Percentiles rank a stretch among this genome's conserved stretches.
Evolutionary conservation across 2,797 vertebrate species (phyloP).

Genomic region (Pteronotus mesoamericanus): DNA sequence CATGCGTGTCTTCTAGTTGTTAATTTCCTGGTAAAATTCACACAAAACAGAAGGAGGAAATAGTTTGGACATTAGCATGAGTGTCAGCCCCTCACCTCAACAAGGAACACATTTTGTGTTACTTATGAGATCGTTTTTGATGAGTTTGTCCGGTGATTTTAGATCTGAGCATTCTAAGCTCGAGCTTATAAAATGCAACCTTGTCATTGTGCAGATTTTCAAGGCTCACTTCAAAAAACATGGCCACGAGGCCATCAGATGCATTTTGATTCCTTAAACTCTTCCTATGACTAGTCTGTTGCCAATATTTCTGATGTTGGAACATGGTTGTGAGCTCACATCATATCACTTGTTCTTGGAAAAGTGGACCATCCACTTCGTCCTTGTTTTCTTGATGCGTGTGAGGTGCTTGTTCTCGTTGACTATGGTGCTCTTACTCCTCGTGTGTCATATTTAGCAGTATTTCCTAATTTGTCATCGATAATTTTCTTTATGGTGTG

Average conservation of each 20-base stretch:
- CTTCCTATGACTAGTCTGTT: not conserved
- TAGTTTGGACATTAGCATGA: not conserved
- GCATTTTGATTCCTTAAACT: not conserved
- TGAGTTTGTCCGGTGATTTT: conserved; percentile 15
- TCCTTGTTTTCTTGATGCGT: not conserved
- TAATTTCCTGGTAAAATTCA: not conserved
- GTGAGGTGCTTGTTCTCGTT: not conserved
- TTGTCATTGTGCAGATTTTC: not conserved
- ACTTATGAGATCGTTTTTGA: conserved; percentile 12
- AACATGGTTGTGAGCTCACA: not conserved
- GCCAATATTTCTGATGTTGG: not conserved
- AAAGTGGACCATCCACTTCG: not conserved
- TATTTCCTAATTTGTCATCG: conserved; percentile 9
- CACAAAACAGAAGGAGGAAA: not conserved
- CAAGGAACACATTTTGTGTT: not conserved
- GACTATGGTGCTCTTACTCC: not conserved
- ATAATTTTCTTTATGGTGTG: conserved; percentile 35
- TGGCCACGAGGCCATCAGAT: not conserved
- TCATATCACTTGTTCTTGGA: not conserved
- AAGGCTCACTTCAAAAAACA: not conserved
- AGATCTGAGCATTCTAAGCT: not conserved
- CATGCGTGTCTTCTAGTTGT: not conserved
- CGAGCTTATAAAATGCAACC: not conserved
- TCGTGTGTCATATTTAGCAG: conserved; percentile 7
- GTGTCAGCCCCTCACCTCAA: not conserved